Evolutionary conservation across 2,888 invertebrate genomes (phyloP).

Genomic region (Scaptomyza polygonia): DNA sequence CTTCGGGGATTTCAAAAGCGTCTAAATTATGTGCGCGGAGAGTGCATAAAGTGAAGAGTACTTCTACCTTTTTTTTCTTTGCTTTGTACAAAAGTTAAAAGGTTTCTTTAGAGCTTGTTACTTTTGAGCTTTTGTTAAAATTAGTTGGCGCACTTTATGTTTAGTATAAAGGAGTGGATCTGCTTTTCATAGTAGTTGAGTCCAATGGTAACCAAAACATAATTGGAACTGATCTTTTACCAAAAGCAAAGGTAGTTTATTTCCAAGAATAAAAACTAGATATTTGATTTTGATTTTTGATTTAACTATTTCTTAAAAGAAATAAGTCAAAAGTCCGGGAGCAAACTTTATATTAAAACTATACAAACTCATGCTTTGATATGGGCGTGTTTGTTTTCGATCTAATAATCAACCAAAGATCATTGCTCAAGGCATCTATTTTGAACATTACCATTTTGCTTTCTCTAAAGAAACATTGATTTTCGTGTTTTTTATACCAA

Average conservation of each 20-base stretch:
- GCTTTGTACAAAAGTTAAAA: not conserved
- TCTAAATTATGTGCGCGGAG: slow-evolving; percentile 36
- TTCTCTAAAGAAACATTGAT: slow-evolving; percentile 52
- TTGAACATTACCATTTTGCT: not conserved
- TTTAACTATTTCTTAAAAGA: too few relatives aligned
- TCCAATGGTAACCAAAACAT: too few relatives aligned
- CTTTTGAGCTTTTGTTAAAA: too few relatives aligned
- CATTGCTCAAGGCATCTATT: not conserved
- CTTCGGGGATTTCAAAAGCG: slow-evolving; percentile 60
- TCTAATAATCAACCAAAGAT: not conserved
- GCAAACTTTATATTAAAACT: not conserved
- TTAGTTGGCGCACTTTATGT: too few relatives aligned
- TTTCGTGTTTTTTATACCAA: slow-evolving; percentile 32
- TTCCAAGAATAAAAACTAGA: too few relatives aligned
- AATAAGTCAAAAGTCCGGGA: not conserved
- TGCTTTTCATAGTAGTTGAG: too few relatives aligned
- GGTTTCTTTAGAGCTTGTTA: not conserved
- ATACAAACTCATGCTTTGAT: not conserved
- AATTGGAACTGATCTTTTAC: too few relatives aligned
- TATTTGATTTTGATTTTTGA: too few relatives aligned
- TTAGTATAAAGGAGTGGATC: too few relatives aligned
- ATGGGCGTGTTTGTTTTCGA: not conserved
- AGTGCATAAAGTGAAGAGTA: slow-evolving; percentile 48
- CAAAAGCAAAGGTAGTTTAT: too few relatives aligned
- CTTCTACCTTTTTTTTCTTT: not conserved